phyloP scores from a whole-genome alignment of 2,113 vertebrate genomes.

The Phoenicopterus ruber region DNA sequence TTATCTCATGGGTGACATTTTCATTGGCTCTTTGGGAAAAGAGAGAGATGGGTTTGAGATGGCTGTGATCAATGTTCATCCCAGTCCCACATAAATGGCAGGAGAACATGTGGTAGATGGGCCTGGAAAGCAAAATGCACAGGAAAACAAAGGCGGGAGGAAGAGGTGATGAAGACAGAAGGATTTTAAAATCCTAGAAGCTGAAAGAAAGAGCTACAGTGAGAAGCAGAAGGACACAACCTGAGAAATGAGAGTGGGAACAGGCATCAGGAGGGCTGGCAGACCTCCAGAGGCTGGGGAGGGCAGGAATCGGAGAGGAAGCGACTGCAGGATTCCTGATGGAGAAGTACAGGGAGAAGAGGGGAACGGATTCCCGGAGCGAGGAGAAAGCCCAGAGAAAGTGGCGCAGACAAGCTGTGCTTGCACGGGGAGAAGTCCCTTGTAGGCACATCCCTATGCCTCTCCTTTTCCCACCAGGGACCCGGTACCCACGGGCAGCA shows the following conservation, averaged over 20 bases:
- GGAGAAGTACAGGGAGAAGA: background rate
- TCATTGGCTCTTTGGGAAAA: slow-evolving; percentile 21
- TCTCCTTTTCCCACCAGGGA: background rate
- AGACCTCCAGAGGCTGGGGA: background rate
- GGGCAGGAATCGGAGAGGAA: background rate
- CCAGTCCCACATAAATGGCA: background rate
- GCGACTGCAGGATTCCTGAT: background rate
- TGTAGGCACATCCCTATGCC: background rate
- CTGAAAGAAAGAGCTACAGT: background rate
- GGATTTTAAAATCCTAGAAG: background rate
- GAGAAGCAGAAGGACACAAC: background rate
- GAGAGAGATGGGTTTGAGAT: background rate
- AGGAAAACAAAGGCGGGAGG: background rate
- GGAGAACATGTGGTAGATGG: background rate
- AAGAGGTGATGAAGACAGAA: background rate
- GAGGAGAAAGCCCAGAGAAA: background rate
- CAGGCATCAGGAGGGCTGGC: background rate
- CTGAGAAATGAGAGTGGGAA: background rate
- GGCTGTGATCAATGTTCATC: slow-evolving; percentile 42
- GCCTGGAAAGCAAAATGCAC: background rate
- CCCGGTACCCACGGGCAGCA: background rate
- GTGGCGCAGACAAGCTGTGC: background rate
- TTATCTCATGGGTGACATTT: slow-evolving; percentile 62
- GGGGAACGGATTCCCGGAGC: background rate
- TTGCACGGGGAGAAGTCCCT: background rate